Evolutionary conservation across 1,140 invertebrate species (phyloP).

Genomic region (Musca domestica): DNA sequence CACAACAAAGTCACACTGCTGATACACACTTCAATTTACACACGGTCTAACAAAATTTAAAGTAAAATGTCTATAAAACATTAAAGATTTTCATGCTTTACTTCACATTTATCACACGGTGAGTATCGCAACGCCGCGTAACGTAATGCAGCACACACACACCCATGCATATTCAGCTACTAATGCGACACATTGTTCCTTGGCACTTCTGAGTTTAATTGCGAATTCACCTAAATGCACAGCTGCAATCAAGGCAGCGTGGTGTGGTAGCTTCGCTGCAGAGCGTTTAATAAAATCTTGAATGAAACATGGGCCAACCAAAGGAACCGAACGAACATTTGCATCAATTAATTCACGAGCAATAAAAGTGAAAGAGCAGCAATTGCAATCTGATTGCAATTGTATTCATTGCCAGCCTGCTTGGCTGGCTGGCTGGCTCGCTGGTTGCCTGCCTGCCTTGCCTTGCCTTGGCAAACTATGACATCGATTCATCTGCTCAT

Average conservation of each 20-base stretch:
- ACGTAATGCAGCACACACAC: neutral
- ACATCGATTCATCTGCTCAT: neutral
- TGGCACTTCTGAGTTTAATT: neutral
- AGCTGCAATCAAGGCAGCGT: neutral
- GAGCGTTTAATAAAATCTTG: neutral
- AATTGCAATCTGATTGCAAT: neutral
- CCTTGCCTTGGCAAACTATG: neutral
- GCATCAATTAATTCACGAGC: constrained; percentile 19
- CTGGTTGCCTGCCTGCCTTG: neutral
- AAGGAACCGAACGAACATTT: neutral
- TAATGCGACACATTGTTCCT: too few species aligned
- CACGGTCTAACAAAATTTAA: too few species aligned
- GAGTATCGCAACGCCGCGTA: neutral
- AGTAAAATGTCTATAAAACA: neutral
- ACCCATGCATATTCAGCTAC: too few species aligned
- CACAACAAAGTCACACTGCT: too few species aligned
- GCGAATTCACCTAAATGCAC: neutral
- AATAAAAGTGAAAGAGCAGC: neutral
- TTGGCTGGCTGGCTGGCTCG: neutral
- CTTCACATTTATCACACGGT: constrained; percentile 1
- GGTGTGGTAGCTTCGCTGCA: neutral
- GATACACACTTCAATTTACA: too few species aligned
- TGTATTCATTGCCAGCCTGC: neutral
- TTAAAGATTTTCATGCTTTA: neutral
- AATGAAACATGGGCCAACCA: neutral